These are phyloP conservation scores for Isoperla grammatica DNA, from an alignment of 2,888 invertebrate genomes.

Conservation along the genomic window DNA sequence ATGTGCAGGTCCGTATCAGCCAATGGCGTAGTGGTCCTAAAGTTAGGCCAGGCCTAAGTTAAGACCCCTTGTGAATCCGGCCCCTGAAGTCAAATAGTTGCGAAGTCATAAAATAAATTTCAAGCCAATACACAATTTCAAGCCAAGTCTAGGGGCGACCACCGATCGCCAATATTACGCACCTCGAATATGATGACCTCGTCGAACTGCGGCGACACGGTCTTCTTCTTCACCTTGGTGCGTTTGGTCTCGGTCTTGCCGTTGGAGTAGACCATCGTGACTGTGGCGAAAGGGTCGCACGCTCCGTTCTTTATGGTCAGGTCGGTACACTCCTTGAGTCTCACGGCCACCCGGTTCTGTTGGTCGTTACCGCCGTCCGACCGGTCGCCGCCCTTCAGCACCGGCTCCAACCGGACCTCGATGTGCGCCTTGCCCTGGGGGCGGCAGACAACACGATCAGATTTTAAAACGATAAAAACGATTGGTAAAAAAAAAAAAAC, in stretches of 20 bases:
- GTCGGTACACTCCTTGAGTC: conserved; percentile 78
- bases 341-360: conserved; percentile 49
- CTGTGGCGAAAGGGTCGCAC: conserved; percentile 85
- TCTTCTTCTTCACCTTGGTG: conserved; percentile 86
- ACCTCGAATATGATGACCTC: conserved; percentile 77
- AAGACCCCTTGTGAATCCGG: too few relatives aligned
- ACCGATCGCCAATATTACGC: too few relatives aligned
- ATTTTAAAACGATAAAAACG: conserved; percentile 3
- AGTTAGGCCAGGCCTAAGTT: too few relatives aligned
- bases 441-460: too few relatives aligned
- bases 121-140: too few relatives aligned
- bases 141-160: too few relatives aligned
- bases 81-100: too few relatives aligned
- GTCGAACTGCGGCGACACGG: conserved; percentile 82
- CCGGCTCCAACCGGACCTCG: conserved; percentile 65
- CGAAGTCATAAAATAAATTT: too few relatives aligned
- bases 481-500: background rate
- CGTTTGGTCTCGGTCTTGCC: conserved; percentile 71
- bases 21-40: too few relatives aligned
- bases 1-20: too few relatives aligned
- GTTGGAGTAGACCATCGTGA: conserved; percentile 74
- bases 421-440: conserved; percentile 68
- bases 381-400: conserved; percentile 50
- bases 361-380: conserved; percentile 33
- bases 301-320: conserved; percentile 83